Evolutionary conservation across 2,797 vertebrate species (phyloP), one percentile per base, ranked within the genome.

Genomic region (Tinamus major): DNA sequence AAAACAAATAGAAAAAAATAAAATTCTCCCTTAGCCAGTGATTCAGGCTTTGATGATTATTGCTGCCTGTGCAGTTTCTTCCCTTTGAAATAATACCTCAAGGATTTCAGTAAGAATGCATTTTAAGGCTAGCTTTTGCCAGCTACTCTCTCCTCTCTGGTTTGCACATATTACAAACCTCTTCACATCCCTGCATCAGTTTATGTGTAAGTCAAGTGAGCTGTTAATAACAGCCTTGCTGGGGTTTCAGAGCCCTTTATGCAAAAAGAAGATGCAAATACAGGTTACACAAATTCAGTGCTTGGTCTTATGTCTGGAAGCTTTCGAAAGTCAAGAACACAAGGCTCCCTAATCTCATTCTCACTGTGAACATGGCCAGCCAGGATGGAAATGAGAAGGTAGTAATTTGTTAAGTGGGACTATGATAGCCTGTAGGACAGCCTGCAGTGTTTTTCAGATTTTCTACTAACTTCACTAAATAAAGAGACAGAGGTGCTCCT

Each of bases 41-140:
- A 82, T 93, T 79, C 56, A 42, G 33, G 33, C 53, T 80, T 68
- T 80, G 64, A 35, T 35, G n/a, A 91, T 79, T 94, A 78, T 80
- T 95, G 71, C 75, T 94, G 85, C 29, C 59, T 85, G 91, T 83
- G 81, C 72, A 58, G 55, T 88, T 96, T 95, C 89, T 96, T 93
- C 85, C 89, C 91, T 90, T 90, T 62, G 74, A 88, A 94, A 74
- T 91, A 95, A 83, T 67, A 90, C 35, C 39, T 69, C 65, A 79
- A 85, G 59, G 64, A 87, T 70, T 93, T 94, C 84, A 87, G 37
- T 62, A 64, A 44, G 86, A 79, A 88, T 61, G 55, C 58, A 29
- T 65, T 69, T 87, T 61, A 93, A 59, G 85, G 35, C 31, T 64
- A 29, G 49, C 46, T 63, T 58, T 76, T 75, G 85, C 63, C 78